phyloP scores from a whole-genome alignment of 2,888 invertebrate genomes.

The Aspidapion aeneum region DNA sequence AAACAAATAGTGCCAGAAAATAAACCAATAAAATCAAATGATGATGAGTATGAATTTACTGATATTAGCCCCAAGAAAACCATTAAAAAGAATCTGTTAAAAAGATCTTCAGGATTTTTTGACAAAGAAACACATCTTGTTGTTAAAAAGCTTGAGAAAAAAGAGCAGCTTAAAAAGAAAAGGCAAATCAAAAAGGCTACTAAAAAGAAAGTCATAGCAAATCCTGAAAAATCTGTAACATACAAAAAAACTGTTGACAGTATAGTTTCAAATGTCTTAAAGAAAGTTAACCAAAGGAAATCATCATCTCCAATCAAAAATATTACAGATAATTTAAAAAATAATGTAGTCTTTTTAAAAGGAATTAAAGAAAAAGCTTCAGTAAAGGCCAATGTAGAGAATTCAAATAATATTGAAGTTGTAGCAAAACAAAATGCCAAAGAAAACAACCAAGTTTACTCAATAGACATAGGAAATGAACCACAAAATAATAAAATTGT shows the following conservation, averaged over 20 bases:
- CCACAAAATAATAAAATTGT: neutral
- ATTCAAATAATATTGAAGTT: too few relatives aligned
- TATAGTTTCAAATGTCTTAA: conserved; percentile 12
- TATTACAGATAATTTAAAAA: neutral
- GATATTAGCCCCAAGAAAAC: conserved; percentile 17
- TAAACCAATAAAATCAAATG: neutral
- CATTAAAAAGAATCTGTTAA: neutral
- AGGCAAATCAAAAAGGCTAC: conserved; percentile 2
- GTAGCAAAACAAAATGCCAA: too few relatives aligned
- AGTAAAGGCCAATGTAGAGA: too few relatives aligned
- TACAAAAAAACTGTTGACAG: conserved; percentile 11
- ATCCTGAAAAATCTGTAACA: neutral
- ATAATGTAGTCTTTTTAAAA: too few relatives aligned
- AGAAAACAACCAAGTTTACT: too few relatives aligned
- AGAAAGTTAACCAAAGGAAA: conserved; percentile 10
- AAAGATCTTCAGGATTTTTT: conserved; percentile 19
- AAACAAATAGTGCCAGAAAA: conserved; percentile 7
- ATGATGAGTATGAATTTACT: conserved; percentile 21
- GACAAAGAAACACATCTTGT: conserved; percentile 20
- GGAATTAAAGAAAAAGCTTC: too few relatives aligned
- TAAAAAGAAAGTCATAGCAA: neutral
- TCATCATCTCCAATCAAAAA: neutral
- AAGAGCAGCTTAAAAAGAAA: conserved; percentile 11
- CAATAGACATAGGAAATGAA: neutral
- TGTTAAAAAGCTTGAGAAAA: conserved; percentile 15